Conservation (phyloP, 2,797 vertebrate species). For the Micrastur ruficollis region DNA sequence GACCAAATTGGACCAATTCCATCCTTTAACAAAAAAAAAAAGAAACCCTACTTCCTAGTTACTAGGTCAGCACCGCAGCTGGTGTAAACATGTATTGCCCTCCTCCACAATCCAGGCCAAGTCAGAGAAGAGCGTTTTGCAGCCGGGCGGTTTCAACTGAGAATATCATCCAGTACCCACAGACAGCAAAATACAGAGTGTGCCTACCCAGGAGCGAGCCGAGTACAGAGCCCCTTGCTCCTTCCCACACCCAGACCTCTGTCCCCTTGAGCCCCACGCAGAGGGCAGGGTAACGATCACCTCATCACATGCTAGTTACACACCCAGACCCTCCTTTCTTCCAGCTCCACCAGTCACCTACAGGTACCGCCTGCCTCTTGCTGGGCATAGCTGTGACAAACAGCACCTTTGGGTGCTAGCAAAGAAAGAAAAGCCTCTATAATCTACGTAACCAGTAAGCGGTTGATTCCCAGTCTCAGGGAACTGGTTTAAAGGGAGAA, state of each 20-base stretch:
- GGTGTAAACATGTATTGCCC: background rate
- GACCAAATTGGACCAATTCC: background rate
- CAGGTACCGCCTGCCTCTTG: background rate
- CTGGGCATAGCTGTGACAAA: background rate
- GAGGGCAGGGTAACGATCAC: accelerated
- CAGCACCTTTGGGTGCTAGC: background rate
- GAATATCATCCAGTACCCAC: background rate
- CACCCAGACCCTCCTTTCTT: background rate
- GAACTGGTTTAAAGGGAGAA: background rate
- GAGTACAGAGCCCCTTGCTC: background rate
- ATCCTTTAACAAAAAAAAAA: background rate
- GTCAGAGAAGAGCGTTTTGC: background rate
- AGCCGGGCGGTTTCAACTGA: background rate
- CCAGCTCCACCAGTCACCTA: background rate
- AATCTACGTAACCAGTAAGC: background rate
- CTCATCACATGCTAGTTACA: background rate
- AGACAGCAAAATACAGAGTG: background rate
- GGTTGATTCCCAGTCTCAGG: background rate
- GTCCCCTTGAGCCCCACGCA: background rate
- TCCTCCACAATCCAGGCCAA: background rate
- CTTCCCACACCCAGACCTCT: too few relatives aligned
- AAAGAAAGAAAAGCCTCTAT: background rate
- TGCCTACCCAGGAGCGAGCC: background rate
- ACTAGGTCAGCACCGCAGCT: background rate
- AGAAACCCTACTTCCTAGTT: background rate